These are phyloP conservation scores for Mycteria americana DNA, from an alignment of 2,797 vertebrate genomes.

Conservation along the genomic window DNA sequence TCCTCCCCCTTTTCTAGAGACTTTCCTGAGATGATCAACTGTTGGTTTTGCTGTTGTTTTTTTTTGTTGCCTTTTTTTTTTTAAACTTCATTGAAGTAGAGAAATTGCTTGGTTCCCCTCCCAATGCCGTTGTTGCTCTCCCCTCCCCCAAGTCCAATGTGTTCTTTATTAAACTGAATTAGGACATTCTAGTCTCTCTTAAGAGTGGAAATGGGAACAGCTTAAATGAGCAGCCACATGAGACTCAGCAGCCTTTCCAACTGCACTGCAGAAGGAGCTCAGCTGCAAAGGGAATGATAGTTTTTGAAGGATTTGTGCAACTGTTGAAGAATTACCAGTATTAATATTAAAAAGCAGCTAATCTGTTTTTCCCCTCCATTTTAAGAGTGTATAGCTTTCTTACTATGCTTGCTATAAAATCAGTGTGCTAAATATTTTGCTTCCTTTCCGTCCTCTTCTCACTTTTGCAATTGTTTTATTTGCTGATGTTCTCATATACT, in stretches of 20 bases:
- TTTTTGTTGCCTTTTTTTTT: background rate
- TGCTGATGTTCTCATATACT: background rate
- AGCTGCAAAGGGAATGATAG: slow-evolving; percentile 41
- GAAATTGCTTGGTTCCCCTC: background rate
- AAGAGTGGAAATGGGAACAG: slow-evolving; percentile 55
- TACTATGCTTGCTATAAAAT: background rate
- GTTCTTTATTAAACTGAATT: slow-evolving; percentile 63
- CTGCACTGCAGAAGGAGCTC: slow-evolving; percentile 45
- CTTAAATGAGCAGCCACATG: slow-evolving; percentile 56
- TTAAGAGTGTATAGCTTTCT: background rate
- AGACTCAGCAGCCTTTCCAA: slow-evolving; percentile 50
- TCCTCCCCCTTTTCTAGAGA: slow-evolving; percentile 44
- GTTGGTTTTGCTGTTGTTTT: background rate
- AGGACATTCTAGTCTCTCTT: slow-evolving; percentile 56
- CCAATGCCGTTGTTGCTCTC: background rate
- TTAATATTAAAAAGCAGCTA: slow-evolving; percentile 53
- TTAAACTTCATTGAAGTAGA: background rate
- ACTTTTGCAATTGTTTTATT: background rate
- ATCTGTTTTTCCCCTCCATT: slow-evolving; percentile 10
- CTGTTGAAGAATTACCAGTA: slow-evolving; percentile 19
- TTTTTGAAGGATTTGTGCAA: slow-evolving; percentile 56
- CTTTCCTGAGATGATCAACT: slow-evolving; percentile 23
- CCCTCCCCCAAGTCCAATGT: slow-evolving; percentile 31
- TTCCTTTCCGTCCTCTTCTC: background rate
- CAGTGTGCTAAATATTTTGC: background rate